Evolutionary conservation across 2,113 vertebrate genomes (phyloP), one percentile per base, ranked within the genome.

Genomic region (Pollachius pollachius): DNA sequence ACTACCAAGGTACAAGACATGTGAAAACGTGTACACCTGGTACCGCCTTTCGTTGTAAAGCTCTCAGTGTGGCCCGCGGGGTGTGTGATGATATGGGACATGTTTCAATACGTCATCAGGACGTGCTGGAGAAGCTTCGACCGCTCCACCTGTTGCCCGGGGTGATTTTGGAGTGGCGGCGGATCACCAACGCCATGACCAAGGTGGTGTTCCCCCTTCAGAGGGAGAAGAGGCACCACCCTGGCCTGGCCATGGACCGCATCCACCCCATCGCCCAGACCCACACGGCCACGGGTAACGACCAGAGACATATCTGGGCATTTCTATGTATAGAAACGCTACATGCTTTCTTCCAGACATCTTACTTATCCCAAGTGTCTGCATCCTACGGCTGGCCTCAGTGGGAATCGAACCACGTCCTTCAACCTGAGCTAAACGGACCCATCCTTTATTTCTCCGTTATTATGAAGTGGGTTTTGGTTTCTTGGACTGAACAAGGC

Each of bases 201-300:
- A 99, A 99, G 89, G 95, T 98, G 81, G 90, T 97, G 64, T 97
- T 96, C 85, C 95, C 97, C 3, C 88, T 99, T 64, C 96, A 99
- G 85, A 92, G 95, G 77, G 94, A 95, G 88, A 99, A 94, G 34
- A 71, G 66, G 52, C 84, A 92, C 73, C 93, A 95, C 80, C 73
- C 88, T 41, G 67, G 75, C 1, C 88, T 99, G 75, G 88, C 88
- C 74, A 99, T 99, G 97, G 94, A 98, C 83, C 94, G 97, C 79
- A 95, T 99, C 77, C 92, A 99, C 83, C 92, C 95, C 37, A 27
- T 95, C 11, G 92, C 94, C 66, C 97, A 99, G 69, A 95, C 94
- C 3, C 94, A 99, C 85, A 98, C 94, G n/a, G 94, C 96, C 73
- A 99, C 97, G 91, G 97, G 97, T 98, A 70, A 23, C 23, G 23